These are phyloP conservation scores for Onychomys leucogaster DNA, from an alignment of 2,797 vertebrate species.

Conservation along the genomic window DNA sequence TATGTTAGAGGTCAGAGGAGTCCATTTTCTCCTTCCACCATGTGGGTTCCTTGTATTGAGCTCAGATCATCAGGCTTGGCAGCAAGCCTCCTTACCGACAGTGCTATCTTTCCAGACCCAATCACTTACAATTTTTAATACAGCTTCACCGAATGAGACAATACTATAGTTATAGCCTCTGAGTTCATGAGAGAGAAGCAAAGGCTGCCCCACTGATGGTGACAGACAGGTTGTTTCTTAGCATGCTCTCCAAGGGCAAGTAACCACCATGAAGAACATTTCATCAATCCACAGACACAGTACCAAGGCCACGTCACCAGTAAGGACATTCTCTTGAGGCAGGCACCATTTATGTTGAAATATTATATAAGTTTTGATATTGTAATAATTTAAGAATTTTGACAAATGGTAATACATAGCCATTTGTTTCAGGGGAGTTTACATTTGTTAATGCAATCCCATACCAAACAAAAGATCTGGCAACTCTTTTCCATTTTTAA, in stretches of 20 bases:
- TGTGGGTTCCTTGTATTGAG: background rate
- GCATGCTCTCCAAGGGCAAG: background rate
- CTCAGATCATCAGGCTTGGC: background rate
- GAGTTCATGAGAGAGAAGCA: background rate
- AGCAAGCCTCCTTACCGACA: background rate
- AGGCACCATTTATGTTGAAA: background rate
- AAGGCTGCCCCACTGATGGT: background rate
- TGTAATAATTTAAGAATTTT: background rate
- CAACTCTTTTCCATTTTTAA: conserved; percentile 8
- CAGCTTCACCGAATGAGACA: background rate
- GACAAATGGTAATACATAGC: background rate
- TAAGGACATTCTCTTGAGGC: background rate
- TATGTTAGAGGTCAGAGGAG: background rate
- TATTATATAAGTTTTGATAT: background rate
- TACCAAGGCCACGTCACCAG: background rate
- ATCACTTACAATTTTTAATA: background rate
- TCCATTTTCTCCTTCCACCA: background rate
- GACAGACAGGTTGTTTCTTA: background rate
- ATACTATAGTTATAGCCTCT: background rate
- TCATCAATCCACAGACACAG: background rate
- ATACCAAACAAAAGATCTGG: background rate
- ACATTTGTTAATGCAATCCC: background rate
- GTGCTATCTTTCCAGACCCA: background rate
- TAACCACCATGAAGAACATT: background rate
- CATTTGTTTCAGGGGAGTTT: background rate